Conservation (phyloP, 1,140 invertebrate species). For the Teleopsis dalmanni region DNA sequence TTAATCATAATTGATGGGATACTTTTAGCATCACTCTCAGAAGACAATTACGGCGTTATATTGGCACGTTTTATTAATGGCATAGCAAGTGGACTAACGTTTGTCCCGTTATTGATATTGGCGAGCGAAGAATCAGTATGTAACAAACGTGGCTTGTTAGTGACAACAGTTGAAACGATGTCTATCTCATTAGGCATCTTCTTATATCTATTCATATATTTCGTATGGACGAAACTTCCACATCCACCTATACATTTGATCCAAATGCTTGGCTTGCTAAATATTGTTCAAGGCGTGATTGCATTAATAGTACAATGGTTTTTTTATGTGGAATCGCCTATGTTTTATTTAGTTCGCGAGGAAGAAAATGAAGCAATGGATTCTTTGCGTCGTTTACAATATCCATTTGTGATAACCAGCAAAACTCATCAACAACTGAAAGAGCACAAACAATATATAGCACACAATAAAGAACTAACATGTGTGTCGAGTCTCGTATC, state of each 20-base stretch:
- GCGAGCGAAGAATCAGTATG: slow-evolving; percentile 25
- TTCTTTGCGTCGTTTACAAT: slow-evolving; percentile 14
- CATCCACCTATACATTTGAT: no score
- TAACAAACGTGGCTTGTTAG: slow-evolving; percentile 20
- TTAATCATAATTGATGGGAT: slow-evolving; percentile 27
- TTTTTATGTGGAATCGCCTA: slow-evolving; percentile 29
- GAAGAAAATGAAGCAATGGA: slow-evolving; percentile 20
- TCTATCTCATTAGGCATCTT: slow-evolving; percentile 28
- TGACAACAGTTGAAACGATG: slow-evolving; percentile 24
- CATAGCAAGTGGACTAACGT: slow-evolving; percentile 28
- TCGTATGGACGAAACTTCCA: no score
- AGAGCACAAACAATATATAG: slow-evolving; percentile 26
- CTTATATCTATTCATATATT: slow-evolving; percentile 23
- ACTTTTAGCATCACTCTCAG: slow-evolving; percentile 21
- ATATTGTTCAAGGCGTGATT: no score
- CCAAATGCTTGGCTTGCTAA: no score
- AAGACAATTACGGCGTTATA: slow-evolving; percentile 16
- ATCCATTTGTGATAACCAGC: neutral
- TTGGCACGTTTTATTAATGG: slow-evolving; percentile 31
- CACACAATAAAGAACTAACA: slow-evolving; percentile 15
- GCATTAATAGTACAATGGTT: no score
- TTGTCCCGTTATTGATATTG: slow-evolving; percentile 25
- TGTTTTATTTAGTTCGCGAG: slow-evolving; percentile 24
- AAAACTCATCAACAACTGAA: slow-evolving; percentile 14
- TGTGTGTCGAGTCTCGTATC: slow-evolving; percentile 12